Evolutionary conservation across 1,140 invertebrate species (phyloP).

Genomic region (Drosophila rhopaloa): DNA sequence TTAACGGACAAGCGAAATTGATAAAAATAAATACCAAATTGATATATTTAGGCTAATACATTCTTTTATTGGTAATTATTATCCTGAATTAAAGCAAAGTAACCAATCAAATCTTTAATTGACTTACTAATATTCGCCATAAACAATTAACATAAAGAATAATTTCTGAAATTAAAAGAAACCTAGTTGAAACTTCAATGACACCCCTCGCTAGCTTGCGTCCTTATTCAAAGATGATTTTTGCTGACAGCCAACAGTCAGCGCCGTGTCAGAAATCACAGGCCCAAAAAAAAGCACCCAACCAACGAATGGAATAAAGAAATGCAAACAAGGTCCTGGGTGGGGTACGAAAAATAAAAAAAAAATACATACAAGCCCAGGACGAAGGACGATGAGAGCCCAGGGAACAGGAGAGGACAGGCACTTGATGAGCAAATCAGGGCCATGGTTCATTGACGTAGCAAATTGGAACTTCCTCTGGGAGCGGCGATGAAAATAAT

Average conservation of each 20-base stretch:
- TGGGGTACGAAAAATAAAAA: constrained; percentile 8
- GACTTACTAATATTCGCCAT: background rate
- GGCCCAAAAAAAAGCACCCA: constrained; percentile 28
- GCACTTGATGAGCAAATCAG: constrained; percentile 66
- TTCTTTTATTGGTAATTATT: too few species aligned
- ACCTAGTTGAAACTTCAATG: background rate
- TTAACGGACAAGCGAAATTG: too few species aligned
- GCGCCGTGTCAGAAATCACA: constrained; percentile 62
- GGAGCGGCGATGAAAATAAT: constrained; percentile 48
- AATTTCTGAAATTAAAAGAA: too few species aligned
- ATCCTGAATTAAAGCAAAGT: rapidly evolving
- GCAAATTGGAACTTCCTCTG: constrained; percentile 83
- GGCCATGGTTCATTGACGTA: constrained; percentile 80
- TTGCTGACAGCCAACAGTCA: constrained; percentile 68
- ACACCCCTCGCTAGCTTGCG: constrained; percentile 45
- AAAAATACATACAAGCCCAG: constrained; percentile 13
- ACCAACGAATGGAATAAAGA: constrained; percentile 22
- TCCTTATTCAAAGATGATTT: constrained; percentile 65
- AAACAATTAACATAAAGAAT: too few species aligned
- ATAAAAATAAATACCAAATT: too few species aligned
- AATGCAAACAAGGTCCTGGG: constrained; percentile 35
- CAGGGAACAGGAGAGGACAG: constrained; percentile 12
- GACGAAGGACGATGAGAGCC: constrained; percentile 22
- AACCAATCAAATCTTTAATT: background rate
- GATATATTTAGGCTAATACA: too few species aligned